phyloP scores from a whole-genome alignment of 2,113 vertebrate species.

The Pteropus alecto region DNA sequence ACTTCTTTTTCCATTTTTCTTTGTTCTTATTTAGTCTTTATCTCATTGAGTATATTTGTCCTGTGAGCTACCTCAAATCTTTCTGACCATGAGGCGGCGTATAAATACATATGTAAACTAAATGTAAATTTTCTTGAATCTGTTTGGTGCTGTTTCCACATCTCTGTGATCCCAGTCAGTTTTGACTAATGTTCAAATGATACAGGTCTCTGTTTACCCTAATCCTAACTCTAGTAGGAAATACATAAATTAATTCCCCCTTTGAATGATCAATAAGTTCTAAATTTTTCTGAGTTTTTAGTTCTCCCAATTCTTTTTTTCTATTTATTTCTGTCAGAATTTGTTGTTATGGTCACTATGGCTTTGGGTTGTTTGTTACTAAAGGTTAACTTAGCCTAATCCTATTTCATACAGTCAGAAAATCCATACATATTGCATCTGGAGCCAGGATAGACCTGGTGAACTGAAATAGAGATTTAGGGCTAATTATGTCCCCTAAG shows the following conservation, averaged over 20 bases:
- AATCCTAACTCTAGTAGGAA: not conserved
- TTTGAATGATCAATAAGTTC: not conserved
- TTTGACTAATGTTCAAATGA: not conserved
- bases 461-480: not conserved
- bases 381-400: not conserved
- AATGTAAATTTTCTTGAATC: not conserved
- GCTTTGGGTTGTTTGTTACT: not conserved
- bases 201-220: not conserved
- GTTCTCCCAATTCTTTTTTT: not conserved
- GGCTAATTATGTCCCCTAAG: not conserved
- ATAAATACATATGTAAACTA: not conserved
- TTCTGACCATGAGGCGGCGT: not conserved
- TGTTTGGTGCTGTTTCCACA: not conserved
- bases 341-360: not conserved
- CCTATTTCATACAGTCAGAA: not conserved
- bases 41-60: not conserved
- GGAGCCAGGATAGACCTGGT: not conserved
- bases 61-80: not conserved
- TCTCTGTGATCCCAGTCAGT: not conserved
- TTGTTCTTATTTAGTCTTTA: not conserved
- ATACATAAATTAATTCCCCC: not conserved
- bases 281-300: not conserved
- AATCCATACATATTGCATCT: not conserved
- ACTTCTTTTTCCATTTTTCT: constrained; percentile 8
- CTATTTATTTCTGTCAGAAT: not conserved